Percentiles rank a stretch among this genome's conserved stretches.
Conservation (phyloP, 2,797 vertebrate species). For the Urosaurus nigricauda region DNA sequence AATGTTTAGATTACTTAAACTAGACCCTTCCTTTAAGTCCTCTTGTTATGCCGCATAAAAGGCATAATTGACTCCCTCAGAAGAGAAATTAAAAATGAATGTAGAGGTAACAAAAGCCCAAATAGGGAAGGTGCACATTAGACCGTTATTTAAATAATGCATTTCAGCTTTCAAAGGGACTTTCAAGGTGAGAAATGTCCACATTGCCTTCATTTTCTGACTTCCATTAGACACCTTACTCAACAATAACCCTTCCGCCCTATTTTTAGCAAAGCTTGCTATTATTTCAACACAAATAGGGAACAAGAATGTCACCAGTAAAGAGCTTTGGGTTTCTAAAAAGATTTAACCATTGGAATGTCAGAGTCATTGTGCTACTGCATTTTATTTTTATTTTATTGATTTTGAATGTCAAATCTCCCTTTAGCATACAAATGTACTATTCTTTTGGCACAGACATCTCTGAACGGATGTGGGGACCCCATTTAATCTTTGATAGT, state of each 20-base stretch:
- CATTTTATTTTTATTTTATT: background rate
- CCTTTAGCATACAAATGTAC: too few relatives aligned
- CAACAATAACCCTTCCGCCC: constrained; percentile 2
- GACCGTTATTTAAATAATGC: constrained; percentile 12
- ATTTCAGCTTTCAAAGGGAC: constrained; percentile 1
- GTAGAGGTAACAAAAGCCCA: background rate
- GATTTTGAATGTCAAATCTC: too few relatives aligned
- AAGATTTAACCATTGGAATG: background rate
- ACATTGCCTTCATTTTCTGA: background rate
- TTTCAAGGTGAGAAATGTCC: constrained; percentile 6
- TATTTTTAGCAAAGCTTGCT: constrained; percentile 3
- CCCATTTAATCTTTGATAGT: background rate
- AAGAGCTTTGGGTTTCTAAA: background rate
- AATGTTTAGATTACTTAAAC: background rate
- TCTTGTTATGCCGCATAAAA: background rate
- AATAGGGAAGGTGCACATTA: background rate
- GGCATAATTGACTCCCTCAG: background rate
- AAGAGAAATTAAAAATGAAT: constrained; percentile 10
- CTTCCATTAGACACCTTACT: background rate
- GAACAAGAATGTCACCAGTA: background rate
- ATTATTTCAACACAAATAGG: background rate
- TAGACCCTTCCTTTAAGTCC: background rate
- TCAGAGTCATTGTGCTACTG: background rate
- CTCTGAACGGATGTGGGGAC: background rate
- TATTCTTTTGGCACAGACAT: too few relatives aligned